Conservation (phyloP, 2,888 invertebrate genomes). For the Platycnemis pennipes region DNA sequence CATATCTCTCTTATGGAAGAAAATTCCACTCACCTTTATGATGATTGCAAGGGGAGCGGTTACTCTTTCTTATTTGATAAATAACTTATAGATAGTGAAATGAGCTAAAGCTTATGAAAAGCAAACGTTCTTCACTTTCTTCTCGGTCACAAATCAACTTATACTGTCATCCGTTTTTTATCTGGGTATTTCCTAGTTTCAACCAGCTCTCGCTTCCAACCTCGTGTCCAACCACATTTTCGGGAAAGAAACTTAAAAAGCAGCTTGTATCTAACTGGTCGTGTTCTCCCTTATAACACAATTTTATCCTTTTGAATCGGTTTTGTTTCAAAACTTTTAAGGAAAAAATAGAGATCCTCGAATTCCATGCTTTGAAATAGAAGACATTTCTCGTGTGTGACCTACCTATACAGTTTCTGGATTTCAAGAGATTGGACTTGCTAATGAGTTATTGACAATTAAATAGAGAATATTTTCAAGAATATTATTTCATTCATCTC, state of each 20-base stretch:
- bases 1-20: not conserved
- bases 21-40: not conserved
- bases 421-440: too few relatives aligned
- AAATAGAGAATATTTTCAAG: too few relatives aligned
- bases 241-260: not conserved
- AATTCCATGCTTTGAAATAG: too few relatives aligned
- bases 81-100: slow-evolving; percentile 49
- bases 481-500: too few relatives aligned
- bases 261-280: not conserved
- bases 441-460: too few relatives aligned
- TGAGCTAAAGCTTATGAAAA: slow-evolving; percentile 43
- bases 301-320: not conserved
- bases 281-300: not conserved
- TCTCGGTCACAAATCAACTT: not conserved
- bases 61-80: slow-evolving; percentile 53
- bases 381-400: too few relatives aligned
- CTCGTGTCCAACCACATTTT: not conserved
- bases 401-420: too few relatives aligned
- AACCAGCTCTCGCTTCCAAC: not conserved
- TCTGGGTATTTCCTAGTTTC: not conserved
- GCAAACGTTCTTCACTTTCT: not conserved
- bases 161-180: not conserved
- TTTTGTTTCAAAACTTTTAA: too few relatives aligned
- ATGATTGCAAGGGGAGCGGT: slow-evolving; percentile 21
- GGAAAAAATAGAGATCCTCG: too few relatives aligned